These are phyloP conservation scores for Pangasius sanitwongsei DNA, from an alignment of 2,797 vertebrate genomes.

Conservation along the genomic window DNA sequence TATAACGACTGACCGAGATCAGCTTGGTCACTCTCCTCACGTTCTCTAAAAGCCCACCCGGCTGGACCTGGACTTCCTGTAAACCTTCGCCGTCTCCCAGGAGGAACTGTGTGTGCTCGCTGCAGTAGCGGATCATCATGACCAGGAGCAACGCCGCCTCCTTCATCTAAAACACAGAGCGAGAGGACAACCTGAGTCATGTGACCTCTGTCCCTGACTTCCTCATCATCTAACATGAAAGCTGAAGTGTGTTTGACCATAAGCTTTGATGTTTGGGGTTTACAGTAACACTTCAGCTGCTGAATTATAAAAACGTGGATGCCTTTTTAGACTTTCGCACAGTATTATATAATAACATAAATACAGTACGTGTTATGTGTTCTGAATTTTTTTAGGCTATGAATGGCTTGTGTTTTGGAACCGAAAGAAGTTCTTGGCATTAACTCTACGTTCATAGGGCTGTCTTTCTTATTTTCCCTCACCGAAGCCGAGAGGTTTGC, in stretches of 20 bases:
- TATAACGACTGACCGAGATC: conserved; percentile 60
- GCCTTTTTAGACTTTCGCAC: neutral
- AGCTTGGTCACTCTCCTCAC: conserved; percentile 63
- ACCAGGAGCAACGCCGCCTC: conserved; percentile 68
- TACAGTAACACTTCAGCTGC: neutral
- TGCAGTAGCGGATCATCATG: conserved; percentile 74
- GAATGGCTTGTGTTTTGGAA: no score
- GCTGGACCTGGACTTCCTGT: conserved; percentile 60
- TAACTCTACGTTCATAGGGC: neutral
- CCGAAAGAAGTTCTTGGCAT: neutral
- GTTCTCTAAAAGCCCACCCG: conserved; percentile 74
- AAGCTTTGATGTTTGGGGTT: neutral
- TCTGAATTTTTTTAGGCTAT: neutral
- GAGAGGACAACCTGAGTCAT: neutral
- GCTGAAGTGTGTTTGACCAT: neutral
- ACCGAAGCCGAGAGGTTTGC: conserved; percentile 22
- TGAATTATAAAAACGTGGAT: neutral
- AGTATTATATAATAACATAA: neutral
- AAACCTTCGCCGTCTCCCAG: accelerated
- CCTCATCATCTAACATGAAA: neutral
- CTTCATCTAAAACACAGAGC: conserved; percentile 45
- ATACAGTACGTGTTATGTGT: neutral
- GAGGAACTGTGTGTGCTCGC: conserved; percentile 69
- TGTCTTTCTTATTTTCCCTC: neutral
- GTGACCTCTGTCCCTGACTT: neutral